Conservation (phyloP, 1,140 invertebrate genomes). For the Vanessa atalanta region DNA sequence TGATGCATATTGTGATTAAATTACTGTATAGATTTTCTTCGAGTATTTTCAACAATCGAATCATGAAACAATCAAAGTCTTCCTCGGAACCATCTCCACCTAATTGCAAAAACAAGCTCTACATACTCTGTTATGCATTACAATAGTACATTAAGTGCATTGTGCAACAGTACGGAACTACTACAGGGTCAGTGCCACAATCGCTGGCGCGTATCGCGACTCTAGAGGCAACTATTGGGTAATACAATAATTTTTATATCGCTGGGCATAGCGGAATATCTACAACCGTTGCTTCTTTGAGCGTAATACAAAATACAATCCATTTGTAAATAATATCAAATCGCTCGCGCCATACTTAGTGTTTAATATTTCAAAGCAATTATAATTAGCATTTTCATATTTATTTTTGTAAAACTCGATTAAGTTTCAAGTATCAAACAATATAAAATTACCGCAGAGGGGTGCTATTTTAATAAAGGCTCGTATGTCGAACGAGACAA, state of each 20-base stretch:
- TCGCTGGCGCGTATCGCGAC: constrained; percentile 53
- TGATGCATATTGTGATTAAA: neutral
- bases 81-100: neutral
- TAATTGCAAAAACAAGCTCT: constrained; percentile 15
- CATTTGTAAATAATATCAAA: neutral
- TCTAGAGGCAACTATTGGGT: constrained; percentile 35
- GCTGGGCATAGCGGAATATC: constrained; percentile 22
- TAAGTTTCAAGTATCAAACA: neutral
- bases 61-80: constrained; percentile 2
- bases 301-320: neutral
- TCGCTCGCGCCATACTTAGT: neutral
- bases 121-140: constrained; percentile 34
- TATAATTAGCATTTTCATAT: neutral
- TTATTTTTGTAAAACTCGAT: neutral
- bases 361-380: neutral
- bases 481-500: neutral
- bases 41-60: neutral
- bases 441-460: neutral
- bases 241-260: constrained; percentile 24
- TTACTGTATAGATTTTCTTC: neutral
- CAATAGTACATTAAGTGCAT: constrained; percentile 51
- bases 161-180: constrained; percentile 65
- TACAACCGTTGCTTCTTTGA: constrained; percentile 1
- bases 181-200: constrained; percentile 64
- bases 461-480: no score